Base-by-base conservation (phyloP, 2,797 vertebrate genomes). In the Microctenopoma stevenorrisi region DNA sequence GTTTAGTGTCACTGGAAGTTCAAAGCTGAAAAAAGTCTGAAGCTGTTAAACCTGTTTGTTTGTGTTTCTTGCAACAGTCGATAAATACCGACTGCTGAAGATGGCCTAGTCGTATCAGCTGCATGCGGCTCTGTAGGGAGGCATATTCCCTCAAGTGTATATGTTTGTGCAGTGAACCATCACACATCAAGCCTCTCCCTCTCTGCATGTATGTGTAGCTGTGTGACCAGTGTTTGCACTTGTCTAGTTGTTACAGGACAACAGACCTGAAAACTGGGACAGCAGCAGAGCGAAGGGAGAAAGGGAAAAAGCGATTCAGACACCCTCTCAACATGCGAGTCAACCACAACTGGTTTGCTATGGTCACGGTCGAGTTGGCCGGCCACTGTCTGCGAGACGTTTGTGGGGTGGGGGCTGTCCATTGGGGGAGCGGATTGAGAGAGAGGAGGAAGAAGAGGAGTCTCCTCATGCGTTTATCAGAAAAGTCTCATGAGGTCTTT, bases 341-440 rank as follows among this genome's bases (percentile, higher is more conserved):
- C 89, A 79, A 92, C 86, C 88, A 82, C 88, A 90, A 92, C 89
- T 92, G 88, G 85, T 92, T 91, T 91, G 89, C 91, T 91, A 87
- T 89, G 86, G 91, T 90, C 91, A 91, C 80, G 90, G 84, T 86
- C 54, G 79, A 90, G 85, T 85, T 86, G 83, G 69, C 74, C 76
- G 86, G 86, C 86, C 82, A 79, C 88, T 91, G 81, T 88, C 76
- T 78, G 72, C 37, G 66, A 86, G 77, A 80, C 75, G 74, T 76
- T 78, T 82, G 85, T 44, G 77, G 47, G 58, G 58, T 28, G 44
- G 68, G 18, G 55, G 26, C 44, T 28, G 58, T 72, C 87, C 79
- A 43, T 64, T 77, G 89, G 87, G 90, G 85, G 68, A 60, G 15
- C 38, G 69, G 71, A 56, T 64, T 40, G 60, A 54, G 50, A 47